Base-by-base conservation (phyloP, 2,113 vertebrate species). In the Crotophaga sulcirostris region DNA sequence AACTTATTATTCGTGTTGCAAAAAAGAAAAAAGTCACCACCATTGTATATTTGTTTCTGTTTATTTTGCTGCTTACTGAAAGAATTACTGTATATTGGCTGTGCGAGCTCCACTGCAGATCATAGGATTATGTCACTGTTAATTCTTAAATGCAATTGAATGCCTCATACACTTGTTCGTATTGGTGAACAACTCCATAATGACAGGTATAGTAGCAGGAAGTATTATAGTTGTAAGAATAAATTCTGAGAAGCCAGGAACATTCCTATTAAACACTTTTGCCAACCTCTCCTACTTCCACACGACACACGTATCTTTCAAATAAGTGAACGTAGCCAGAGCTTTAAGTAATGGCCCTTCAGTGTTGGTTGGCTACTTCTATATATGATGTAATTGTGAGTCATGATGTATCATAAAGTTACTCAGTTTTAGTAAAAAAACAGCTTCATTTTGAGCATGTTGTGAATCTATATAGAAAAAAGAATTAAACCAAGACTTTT, bases 21-120 rank as follows among this genome's bases (percentile, higher is more conserved):
- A 73, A 68, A 17, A 55, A 38, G 60, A 38, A 52, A 15, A 52
- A 17, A 4, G 18, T 11, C 47, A 58, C 7, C 9, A 70, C 31
- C 6, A 34, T 24, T 54, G 9, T 40, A 33, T 4, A 23, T 4
- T 45, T 3, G 0, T 36, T 45, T 25, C 31, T 45, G 3, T 11
- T 62, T 75, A 28, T 67, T 85, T 75, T 69, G 4, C 26, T 82
- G 31, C 38, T 87, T 62, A 36, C 15, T 79, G n/a, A 52, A 63
- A 49, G 34, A 78, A 12, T 74, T 78, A 45, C 4, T 36, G 20
- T 2, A 28, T 9, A 42, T 21, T 45, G 63, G 9, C 36, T 86
- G 26, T 69, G 45, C 17, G 26, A 62, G 25, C 31, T 80, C 11
- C 25, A 51, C 4, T 70, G 42, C 40, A 80, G 58, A 77, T 62